These are phyloP conservation scores for Ceriagrion tenellum DNA, from an alignment of 2,888 invertebrate species.

Conservation along the genomic window DNA sequence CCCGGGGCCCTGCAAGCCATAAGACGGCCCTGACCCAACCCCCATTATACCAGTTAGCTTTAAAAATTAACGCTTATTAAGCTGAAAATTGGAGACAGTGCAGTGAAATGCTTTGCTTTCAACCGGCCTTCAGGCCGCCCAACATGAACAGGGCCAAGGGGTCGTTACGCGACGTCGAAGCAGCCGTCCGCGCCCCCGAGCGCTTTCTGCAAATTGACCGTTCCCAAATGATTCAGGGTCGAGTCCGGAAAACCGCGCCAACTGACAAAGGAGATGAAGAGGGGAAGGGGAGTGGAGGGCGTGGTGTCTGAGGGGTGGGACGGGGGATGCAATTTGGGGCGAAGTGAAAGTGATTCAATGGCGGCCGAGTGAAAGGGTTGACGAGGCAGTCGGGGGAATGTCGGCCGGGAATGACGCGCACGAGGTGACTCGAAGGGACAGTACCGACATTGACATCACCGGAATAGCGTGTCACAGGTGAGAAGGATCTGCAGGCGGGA, in stretches of 20 bases:
- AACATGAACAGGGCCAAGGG: no score
- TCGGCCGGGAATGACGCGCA: neutral
- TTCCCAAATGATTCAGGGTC: neutral
- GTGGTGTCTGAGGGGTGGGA: neutral
- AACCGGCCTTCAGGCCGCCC: no score
- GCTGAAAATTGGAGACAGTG: no score
- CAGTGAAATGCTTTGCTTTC: no score
- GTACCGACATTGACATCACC: neutral
- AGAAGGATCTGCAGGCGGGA: neutral
- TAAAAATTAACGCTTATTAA: no score
- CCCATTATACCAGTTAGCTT: no score
- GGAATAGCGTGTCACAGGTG: neutral
- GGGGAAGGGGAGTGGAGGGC: neutral
- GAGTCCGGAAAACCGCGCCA: neutral
- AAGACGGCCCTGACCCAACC: no score
- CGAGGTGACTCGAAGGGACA: neutral
- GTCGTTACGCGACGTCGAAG: no score
- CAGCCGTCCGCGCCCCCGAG: neutral
- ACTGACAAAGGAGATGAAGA: neutral
- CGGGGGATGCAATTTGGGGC: neutral
- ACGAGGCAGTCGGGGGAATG: neutral
- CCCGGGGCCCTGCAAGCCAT: no score
- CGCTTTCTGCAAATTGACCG: neutral
- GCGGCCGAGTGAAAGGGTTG: neutral
- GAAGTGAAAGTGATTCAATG: constrained; percentile 5